phyloP scores from a whole-genome alignment of 1,140 invertebrate species.

The Ooceraea biroi region DNA sequence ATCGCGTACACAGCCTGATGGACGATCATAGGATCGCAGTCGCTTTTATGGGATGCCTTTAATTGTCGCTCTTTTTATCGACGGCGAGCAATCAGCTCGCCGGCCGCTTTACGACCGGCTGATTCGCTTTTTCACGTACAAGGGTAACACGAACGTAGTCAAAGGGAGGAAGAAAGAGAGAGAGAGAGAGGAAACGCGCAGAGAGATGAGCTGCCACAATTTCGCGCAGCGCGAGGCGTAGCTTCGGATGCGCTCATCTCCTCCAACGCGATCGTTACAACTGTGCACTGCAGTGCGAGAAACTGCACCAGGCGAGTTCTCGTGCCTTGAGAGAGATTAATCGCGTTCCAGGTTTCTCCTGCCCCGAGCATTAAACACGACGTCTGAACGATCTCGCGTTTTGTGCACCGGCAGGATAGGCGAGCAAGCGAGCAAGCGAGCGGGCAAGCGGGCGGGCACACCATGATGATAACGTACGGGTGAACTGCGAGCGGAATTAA shows the following conservation, averaged over 20 bases:
- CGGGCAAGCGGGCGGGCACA: no score
- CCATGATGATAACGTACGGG: conserved; percentile 69
- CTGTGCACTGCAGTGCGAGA: conserved; percentile 59
- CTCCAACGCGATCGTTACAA: conserved; percentile 68
- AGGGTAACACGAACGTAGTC: conserved; percentile 40
- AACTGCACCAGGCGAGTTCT: conserved; percentile 58
- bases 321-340: conserved; percentile 69
- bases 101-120: conserved; percentile 56
- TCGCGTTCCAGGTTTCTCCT: conserved; percentile 62
- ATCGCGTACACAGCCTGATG: conserved; percentile 32
- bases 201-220: conserved; percentile 45
- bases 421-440: neutral
- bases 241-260: conserved; percentile 64
- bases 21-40: conserved; percentile 39
- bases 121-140: conserved; percentile 62
- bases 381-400: conserved; percentile 71
- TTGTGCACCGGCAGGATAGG: conserved; percentile 37
- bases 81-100: conserved; percentile 55
- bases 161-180: neutral
- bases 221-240: conserved; percentile 33
- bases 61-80: conserved; percentile 66
- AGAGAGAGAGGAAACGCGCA: neutral
- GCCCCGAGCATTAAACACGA: conserved; percentile 67
- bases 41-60: conserved; percentile 27
- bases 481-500: conserved; percentile 69